Base-by-base conservation (phyloP, 2,888 invertebrate genomes). In the Cyclophora punctaria region DNA sequence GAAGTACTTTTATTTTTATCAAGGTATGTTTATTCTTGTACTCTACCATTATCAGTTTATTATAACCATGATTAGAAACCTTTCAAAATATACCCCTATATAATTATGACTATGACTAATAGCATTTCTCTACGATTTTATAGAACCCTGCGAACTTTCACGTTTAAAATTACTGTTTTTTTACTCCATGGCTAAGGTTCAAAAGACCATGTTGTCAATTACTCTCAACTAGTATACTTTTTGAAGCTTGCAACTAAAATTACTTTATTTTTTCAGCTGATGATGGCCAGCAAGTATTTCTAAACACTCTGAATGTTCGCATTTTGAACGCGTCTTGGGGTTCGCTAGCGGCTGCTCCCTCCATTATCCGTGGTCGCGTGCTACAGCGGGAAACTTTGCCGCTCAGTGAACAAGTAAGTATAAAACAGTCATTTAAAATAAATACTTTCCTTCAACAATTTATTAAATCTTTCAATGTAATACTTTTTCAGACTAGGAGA, bases 211-310 rank as follows among this genome's bases (percentile, higher is more conserved):
- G 20, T 20, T 20, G 20, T 20, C 20, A 20, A 20, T 20, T 20
- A 20, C 20, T 20, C 20, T 20, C 20, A 20, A 20, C 20, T 20
- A 20, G 20, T 20, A 20, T 20, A 20, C 20, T 20, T 20, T 20
- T 20, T 20, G 20, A 20, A 20, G 20, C 20, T 20, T 20, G 20
- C 20, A 20, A 20, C 1, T 20, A 20, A 20, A 20, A 20, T 20
- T 1, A 20, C 37, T 37, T 37, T 37, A n/a, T 49, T 43, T 44
- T 69, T 69, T 4, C 64, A 95, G 97, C 96, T 59, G 91, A 91
- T 44, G 97, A 97, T 78, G 98, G 98, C 0, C 98, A 98, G 78
- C 95, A 97, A 75, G 92, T 98, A 49, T 99, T 96, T 79, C 86
- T 98, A 55, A 95, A 98, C 80, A 94, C 96, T 7, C 81, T 98